A percentile compares a stretch with the other conserved stretches of the same genome.
Conservation (phyloP, 2,113 vertebrate genomes). For the Sinocyclocheilus maitianheensis region DNA sequence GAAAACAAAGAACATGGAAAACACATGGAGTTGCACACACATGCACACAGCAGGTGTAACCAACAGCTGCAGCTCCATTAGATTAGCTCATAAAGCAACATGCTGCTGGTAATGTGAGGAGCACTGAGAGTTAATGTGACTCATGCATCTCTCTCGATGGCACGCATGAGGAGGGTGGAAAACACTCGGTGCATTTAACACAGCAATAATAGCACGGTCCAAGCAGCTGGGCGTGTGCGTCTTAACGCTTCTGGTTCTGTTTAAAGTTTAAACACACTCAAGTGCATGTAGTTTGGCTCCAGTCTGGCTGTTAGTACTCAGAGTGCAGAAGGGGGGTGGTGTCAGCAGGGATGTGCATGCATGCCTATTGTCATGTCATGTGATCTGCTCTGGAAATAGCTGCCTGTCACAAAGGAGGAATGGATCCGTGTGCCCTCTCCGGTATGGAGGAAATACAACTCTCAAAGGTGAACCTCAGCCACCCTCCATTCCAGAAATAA, state of each 20-base stretch:
- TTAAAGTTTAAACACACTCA: conserved; percentile 57
- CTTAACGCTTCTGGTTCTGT: conserved; percentile 31
- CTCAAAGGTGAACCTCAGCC: conserved; percentile 48
- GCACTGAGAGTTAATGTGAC: conserved; percentile 23
- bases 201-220: neutral
- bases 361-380: conserved; percentile 53
- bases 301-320: conserved; percentile 43
- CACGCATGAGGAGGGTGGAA: conserved; percentile 5
- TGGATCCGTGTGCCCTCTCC: conserved; percentile 41
- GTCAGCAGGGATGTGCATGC: neutral
- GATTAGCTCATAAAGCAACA: conserved; percentile 35
- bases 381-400: conserved; percentile 59
- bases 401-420: conserved; percentile 46
- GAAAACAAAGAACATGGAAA: neutral
- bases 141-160: neutral
- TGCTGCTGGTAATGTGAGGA: conserved; percentile 32
- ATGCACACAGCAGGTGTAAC: conserved; percentile 47
- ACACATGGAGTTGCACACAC: conserved; percentile 22
- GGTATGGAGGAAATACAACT: conserved; percentile 50
- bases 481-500: conserved; percentile 32
- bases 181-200: neutral
- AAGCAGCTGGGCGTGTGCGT: neutral
- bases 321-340: conserved; percentile 1
- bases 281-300: conserved; percentile 42
- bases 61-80: conserved; percentile 42